Percentiles rank a stretch among this genome's conserved stretches.
Evolutionary conservation across 92 coral and sea anemone genomes (phyloP).

Genomic region (Bergia puertoricense): DNA sequence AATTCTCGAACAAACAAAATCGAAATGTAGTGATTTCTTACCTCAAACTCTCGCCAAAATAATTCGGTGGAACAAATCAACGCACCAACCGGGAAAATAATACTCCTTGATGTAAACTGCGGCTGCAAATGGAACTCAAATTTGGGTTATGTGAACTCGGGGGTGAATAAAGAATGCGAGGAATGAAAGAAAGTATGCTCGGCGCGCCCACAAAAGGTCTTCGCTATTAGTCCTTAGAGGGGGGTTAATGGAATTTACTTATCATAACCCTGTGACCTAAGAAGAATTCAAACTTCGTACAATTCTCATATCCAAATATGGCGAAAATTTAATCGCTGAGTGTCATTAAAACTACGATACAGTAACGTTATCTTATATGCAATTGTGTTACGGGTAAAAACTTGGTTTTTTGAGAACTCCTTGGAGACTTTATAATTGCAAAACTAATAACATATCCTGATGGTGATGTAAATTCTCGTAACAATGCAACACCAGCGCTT

Average conservation of each 20-base stretch:
- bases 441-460: slow-evolving; percentile 41
- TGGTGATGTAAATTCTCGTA: slow-evolving; percentile 61
- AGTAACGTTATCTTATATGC: slow-evolving; percentile 24
- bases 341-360: slow-evolving; percentile 20
- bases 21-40: slow-evolving; percentile 29
- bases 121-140: slow-evolving; percentile 53
- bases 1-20: slow-evolving; percentile 60
- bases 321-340: slow-evolving; percentile 34
- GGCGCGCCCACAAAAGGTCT: slow-evolving; percentile 99
- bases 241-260: slow-evolving; percentile 81
- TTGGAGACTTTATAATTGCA: not conserved
- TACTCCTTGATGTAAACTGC: slow-evolving; percentile 49
- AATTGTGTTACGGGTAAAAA: slow-evolving; percentile 30
- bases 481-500: slow-evolving; percentile 43
- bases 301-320: slow-evolving; percentile 38
- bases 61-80: slow-evolving; percentile 26
- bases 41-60: slow-evolving; percentile 28
- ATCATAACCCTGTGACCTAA: slow-evolving; percentile 66
- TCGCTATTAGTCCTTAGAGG: slow-evolving; percentile 78
- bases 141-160: slow-evolving; percentile 65
- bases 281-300: slow-evolving; percentile 80
- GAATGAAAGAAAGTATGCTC: slow-evolving; percentile 97
- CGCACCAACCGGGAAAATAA: slow-evolving; percentile 19
- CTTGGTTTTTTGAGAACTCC: not conserved
- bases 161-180: slow-evolving; percentile 95